Conservation (phyloP, 1,140 invertebrate genomes). For the Tribolium madens region DNA sequence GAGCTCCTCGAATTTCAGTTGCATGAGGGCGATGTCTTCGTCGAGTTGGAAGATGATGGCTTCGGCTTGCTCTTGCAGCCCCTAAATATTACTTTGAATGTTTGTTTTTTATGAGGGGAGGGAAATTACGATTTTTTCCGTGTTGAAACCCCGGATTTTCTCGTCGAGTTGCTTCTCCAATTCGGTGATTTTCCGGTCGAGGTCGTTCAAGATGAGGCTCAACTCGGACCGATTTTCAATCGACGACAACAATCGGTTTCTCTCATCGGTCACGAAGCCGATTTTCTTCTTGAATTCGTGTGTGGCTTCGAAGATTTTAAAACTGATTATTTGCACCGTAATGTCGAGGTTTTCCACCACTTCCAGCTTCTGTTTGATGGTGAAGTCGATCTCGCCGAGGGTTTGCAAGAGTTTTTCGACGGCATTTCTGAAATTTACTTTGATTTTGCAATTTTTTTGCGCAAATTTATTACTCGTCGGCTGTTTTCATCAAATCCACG, state of each 20-base stretch:
- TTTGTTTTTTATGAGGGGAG: background rate
- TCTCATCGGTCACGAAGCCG: constrained; percentile 39
- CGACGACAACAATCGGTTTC: constrained; percentile 33
- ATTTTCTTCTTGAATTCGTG: constrained; percentile 48
- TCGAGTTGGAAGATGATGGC: background rate
- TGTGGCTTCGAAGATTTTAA: constrained; percentile 53
- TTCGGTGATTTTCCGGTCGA: constrained; percentile 49
- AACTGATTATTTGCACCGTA: constrained; percentile 50
- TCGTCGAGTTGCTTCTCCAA: constrained; percentile 48
- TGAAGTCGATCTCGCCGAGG: background rate
- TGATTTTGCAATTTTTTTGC: no score
- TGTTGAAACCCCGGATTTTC: constrained; percentile 45
- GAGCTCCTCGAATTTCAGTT: background rate
- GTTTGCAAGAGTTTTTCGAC: background rate
- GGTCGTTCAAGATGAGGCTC: constrained; percentile 44
- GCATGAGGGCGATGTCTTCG: background rate
- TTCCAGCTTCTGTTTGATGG: background rate
- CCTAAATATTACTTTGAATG: constrained; percentile 6
- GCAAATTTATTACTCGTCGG: background rate
- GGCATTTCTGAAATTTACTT: background rate
- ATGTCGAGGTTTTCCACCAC: constrained; percentile 51
- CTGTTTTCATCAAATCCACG: background rate
- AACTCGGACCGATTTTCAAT: constrained; percentile 25
- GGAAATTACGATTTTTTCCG: constrained; percentile 52
- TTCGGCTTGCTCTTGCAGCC: constrained; percentile 5